These are phyloP conservation scores for Nothoprocta perdicaria DNA, from an alignment of 2,113 vertebrate species.

Conservation along the genomic window DNA sequence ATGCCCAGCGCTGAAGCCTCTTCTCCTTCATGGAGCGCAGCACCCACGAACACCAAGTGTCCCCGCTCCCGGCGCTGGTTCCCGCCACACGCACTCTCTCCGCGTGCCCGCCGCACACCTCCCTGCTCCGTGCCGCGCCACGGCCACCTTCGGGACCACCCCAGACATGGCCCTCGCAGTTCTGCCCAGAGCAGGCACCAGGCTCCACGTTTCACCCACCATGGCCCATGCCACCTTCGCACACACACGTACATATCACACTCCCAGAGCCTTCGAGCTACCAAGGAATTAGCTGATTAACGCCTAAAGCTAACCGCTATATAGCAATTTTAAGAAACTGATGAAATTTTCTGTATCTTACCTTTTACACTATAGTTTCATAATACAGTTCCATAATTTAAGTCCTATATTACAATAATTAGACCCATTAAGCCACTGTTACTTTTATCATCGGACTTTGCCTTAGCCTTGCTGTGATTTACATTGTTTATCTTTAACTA, in stretches of 20 bases:
- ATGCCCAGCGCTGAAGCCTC: accelerated
- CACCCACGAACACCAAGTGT: background rate
- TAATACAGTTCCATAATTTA: background rate
- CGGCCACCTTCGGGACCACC: background rate
- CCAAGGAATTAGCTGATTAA: background rate
- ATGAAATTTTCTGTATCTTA: background rate
- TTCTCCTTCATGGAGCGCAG: background rate
- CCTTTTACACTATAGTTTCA: background rate
- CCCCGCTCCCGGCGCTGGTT: accelerated
- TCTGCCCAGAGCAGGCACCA: accelerated
- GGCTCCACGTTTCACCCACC: accelerated
- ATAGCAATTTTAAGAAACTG: background rate
- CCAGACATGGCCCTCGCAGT: background rate
- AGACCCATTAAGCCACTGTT: background rate
- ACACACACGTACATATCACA: background rate
- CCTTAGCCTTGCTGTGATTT: accelerated
- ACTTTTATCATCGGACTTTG: background rate
- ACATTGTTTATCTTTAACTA: background rate
- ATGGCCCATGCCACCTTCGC: accelerated
- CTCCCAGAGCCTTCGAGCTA: background rate
- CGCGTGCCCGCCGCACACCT: background rate
- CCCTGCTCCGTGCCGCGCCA: background rate
- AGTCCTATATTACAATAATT: background rate
- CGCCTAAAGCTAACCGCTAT: background rate
- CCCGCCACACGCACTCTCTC: background rate